Evolutionary conservation across 2,888 invertebrate species (phyloP).

Genomic region (Drosophila putrida): DNA sequence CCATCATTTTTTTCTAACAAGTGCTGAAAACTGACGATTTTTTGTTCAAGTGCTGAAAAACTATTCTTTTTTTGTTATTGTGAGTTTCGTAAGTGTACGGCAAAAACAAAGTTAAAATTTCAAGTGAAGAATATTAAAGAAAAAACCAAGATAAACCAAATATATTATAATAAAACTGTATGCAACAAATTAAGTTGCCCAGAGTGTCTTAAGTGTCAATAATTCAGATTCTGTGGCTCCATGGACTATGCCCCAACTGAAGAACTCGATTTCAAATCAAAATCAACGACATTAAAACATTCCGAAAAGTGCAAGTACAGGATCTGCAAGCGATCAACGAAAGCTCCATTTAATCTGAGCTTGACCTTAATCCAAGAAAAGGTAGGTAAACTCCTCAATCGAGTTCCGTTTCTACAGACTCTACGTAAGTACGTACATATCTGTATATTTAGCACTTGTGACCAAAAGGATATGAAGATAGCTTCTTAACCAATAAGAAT

Average conservation of each 20-base stretch:
- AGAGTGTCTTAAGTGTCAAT: constrained; percentile 22
- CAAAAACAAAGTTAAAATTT: neutral
- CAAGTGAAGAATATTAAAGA: constrained; percentile 41
- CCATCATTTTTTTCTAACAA: neutral
- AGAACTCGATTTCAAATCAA: neutral
- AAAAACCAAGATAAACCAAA: constrained; percentile 27
- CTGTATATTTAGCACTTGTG: neutral
- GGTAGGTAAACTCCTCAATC: constrained; percentile 30
- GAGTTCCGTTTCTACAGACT: neutral
- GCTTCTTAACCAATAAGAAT: neutral
- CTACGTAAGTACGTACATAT: constrained; percentile 14
- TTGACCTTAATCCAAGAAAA: constrained; percentile 18
- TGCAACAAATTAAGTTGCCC: neutral
- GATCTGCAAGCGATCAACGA: neutral
- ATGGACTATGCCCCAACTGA: constrained; percentile 32
- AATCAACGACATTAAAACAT: neutral
- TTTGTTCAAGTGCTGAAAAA: constrained; percentile 6
- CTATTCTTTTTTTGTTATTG: constrained; percentile 39
- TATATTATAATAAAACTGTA: neutral
- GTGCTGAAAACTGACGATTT: neutral
- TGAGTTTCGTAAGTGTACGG: constrained; percentile 35
- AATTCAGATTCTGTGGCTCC: neutral
- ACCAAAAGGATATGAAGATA: neutral
- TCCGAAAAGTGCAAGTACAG: neutral
- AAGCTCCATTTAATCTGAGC: neutral